Evolutionary conservation across 2,113 vertebrate genomes (phyloP).

Genomic region (Eolophus roseicapilla): DNA sequence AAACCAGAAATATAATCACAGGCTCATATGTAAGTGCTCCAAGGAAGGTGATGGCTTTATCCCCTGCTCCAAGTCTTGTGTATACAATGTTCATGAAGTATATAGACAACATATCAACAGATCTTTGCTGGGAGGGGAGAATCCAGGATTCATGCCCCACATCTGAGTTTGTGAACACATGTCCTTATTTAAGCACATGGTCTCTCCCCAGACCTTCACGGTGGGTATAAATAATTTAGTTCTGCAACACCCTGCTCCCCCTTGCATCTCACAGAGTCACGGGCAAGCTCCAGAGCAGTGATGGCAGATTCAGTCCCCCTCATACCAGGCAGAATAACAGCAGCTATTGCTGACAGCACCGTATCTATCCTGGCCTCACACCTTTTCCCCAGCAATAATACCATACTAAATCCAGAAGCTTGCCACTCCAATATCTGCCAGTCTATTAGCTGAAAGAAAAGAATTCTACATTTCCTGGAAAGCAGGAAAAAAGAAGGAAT

Average conservation of each 20-base stretch:
- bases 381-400: neutral
- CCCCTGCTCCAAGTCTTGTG: neutral
- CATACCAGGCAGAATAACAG: neutral
- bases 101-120: fast-evolving
- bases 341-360: neutral
- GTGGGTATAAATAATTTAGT: fast-evolving
- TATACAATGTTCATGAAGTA: neutral
- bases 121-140: neutral
- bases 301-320: neutral
- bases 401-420: neutral
- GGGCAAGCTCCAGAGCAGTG: fast-evolving
- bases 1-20: neutral
- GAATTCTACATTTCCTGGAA: neutral
- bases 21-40: neutral
- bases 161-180: neutral
- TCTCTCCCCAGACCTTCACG: neutral
- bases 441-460: neutral
- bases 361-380: neutral
- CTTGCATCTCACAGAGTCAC: too few relatives aligned
- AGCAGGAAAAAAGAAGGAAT: neutral
- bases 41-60: neutral
- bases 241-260: neutral
- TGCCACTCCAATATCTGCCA: neutral
- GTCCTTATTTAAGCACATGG: fast-evolving
- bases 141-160: neutral